A percentile compares a stretch with the other conserved stretches of the same genome.
Evolutionary conservation across 1,140 invertebrate species (phyloP).

Genomic region (Helicorthomorpha holstii): DNA sequence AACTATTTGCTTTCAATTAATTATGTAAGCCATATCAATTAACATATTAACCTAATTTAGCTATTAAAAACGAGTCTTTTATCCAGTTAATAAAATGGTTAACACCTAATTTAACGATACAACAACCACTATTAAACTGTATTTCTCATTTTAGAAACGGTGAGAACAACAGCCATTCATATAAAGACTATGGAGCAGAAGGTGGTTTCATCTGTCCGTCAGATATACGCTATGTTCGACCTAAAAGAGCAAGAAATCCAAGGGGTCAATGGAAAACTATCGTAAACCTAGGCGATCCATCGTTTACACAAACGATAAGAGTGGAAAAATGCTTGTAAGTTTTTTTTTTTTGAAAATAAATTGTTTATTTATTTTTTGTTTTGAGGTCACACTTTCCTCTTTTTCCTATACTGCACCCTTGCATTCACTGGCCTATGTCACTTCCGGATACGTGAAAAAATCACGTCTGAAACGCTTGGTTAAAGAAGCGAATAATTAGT

Average conservation of each 20-base stretch:
- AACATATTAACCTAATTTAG: too few species aligned
- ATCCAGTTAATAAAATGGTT: too few species aligned
- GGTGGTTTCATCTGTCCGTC: conserved; percentile 61
- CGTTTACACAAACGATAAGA: conserved; percentile 65
- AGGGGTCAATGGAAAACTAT: conserved; percentile 72
- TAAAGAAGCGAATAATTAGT: not conserved
- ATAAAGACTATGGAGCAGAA: conserved; percentile 31
- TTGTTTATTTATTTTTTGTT: too few species aligned
- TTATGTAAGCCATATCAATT: too few species aligned
- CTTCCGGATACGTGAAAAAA: not conserved
- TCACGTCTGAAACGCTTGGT: not conserved
- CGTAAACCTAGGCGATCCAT: conserved; percentile 65
- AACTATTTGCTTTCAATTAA: too few species aligned
- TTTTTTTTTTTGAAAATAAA: too few species aligned
- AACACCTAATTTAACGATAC: not conserved
- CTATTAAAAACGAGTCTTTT: too few species aligned
- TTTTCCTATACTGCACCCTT: too few species aligned
- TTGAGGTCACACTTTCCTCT: too few species aligned
- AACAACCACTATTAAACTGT: not conserved
- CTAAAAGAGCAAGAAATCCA: conserved; percentile 53
- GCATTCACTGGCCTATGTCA: not conserved
- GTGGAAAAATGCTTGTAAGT: conserved; percentile 64
- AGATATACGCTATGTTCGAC: conserved; percentile 62
- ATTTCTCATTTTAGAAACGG: not conserved
- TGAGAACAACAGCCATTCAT: conserved; percentile 12